Conservation (phyloP, 2,113 vertebrate genomes). For the Salvelinus fontinalis region DNA sequence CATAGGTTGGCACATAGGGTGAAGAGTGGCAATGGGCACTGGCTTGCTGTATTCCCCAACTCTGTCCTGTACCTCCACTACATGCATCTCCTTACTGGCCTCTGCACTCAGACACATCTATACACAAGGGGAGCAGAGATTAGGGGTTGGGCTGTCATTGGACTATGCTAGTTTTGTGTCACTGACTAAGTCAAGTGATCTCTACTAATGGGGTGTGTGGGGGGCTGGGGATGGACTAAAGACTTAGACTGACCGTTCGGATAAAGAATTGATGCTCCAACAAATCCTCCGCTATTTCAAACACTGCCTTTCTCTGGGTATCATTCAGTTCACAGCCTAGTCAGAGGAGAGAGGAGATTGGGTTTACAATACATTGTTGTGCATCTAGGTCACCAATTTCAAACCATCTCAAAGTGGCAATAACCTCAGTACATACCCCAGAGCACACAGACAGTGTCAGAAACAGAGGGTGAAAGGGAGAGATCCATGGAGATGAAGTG, state of each 20-base stretch:
- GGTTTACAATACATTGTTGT: not conserved
- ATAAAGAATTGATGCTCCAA: slow-evolving; percentile 9
- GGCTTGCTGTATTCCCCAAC: not conserved
- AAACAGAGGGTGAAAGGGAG: not conserved
- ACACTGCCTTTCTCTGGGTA: not conserved
- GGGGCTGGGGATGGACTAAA: not conserved
- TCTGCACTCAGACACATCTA: slow-evolving; percentile 7
- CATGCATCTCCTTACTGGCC: slow-evolving; percentile 3
- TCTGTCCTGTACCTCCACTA: slow-evolving; percentile 4
- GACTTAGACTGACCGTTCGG: slow-evolving; percentile 9
- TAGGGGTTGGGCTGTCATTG: not conserved
- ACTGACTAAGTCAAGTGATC: not conserved
- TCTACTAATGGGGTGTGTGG: not conserved
- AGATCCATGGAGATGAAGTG: not conserved
- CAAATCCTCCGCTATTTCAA: not conserved
- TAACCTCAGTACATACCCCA: not conserved
- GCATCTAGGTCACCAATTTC: not conserved
- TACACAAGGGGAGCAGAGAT: not conserved
- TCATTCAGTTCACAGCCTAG: slow-evolving; percentile 4
- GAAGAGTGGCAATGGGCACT: slow-evolving; percentile 8
- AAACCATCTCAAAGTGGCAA: not conserved
- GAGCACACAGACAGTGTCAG: not conserved
- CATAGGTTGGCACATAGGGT: slow-evolving; percentile 9
- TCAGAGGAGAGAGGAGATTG: not conserved
- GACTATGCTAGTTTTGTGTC: no score